Evolutionary conservation across 2,113 vertebrate genomes (phyloP).

Genomic region (Zosterops japonicus): DNA sequence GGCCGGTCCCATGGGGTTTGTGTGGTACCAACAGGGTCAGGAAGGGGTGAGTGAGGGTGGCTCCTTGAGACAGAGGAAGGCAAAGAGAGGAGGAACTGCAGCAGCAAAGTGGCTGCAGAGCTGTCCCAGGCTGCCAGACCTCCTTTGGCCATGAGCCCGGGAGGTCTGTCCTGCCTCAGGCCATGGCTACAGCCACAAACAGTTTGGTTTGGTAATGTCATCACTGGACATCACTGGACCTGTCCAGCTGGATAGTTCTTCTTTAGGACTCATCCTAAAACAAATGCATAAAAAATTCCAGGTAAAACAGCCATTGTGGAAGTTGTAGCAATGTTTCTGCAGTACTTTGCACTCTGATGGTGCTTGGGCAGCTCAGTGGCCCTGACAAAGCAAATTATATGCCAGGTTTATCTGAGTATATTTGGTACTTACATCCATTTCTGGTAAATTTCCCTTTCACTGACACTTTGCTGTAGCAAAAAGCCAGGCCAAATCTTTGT

Average conservation of each 20-base stretch:
- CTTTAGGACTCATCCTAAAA: not conserved
- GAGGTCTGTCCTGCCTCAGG: not conserved
- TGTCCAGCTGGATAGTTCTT: not conserved
- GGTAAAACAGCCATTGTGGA: not conserved
- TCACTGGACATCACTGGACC: not conserved
- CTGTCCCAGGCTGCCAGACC: not conserved
- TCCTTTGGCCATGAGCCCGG: rapidly evolving
- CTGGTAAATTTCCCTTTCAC: not conserved
- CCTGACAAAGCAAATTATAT: not conserved
- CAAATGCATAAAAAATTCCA: not conserved
- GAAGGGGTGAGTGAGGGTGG: not conserved
- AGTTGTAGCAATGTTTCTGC: not conserved
- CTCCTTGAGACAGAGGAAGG: not conserved
- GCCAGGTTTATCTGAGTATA: not conserved
- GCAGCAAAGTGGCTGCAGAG: not conserved
- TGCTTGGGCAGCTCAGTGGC: not conserved
- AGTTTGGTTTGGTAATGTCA: not conserved
- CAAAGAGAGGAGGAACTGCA: not conserved
- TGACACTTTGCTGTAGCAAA: rapidly evolving
- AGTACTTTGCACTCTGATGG: not conserved
- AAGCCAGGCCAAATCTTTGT: not conserved
- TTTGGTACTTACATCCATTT: not conserved
- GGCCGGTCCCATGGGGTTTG: not conserved
- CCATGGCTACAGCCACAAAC: not conserved
- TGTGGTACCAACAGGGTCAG: not conserved